Evolutionary conservation across 92 coral and sea anemone species (phyloP).

Genomic region (Virgularia gustaviana): DNA sequence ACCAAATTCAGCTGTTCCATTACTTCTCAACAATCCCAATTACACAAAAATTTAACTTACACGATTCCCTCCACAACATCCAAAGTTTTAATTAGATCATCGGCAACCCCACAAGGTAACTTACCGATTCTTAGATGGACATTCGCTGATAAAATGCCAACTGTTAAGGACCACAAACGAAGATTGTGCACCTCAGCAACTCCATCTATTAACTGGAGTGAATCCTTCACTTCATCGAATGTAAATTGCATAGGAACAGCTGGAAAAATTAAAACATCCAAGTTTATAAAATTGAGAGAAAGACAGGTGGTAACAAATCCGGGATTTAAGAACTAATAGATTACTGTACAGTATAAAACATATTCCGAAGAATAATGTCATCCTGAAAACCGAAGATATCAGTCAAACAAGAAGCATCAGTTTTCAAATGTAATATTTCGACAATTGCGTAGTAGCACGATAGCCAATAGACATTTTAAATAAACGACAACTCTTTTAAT

Average conservation of each 20-base stretch:
- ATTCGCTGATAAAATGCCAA: conserved; percentile 21
- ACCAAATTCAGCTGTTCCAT: no score
- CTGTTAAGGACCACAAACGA: conserved; percentile 23
- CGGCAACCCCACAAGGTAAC: not conserved
- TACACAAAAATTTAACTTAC: no score
- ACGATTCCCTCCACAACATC: not conserved
- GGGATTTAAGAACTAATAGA: no score
- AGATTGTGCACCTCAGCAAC: conserved; percentile 24
- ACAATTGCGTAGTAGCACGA: not conserved
- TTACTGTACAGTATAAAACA: no score
- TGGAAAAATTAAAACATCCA: not conserved
- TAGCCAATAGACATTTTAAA: no score
- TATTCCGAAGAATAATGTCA: no score
- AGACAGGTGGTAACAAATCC: no score
- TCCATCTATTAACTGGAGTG: conserved; percentile 11
- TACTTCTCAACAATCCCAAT: no score
- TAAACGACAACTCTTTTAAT: no score
- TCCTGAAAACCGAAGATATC: no score
- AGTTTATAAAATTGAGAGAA: not conserved
- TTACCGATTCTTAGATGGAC: conserved; percentile 26
- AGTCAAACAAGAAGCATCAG: no score
- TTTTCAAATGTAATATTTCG: not conserved
- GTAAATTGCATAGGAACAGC: conserved; percentile 18
- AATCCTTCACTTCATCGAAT: conserved; percentile 21
- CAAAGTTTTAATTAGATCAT: not conserved